phyloP scores from a whole-genome alignment of 2,888 invertebrate species.

The Drosophila pseudotalamancana region DNA sequence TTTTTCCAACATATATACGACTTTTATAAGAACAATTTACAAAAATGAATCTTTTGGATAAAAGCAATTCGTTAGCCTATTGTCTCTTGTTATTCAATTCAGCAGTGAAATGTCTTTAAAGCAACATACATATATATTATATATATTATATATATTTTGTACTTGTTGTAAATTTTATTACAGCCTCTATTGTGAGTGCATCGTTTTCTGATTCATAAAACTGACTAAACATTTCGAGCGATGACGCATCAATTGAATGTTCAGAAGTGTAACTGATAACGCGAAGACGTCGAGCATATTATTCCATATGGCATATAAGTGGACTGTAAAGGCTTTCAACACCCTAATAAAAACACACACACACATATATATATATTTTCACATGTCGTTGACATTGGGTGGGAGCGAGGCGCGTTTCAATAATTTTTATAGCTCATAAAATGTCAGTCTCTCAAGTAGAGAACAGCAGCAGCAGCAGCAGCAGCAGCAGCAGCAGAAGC shows the following conservation, averaged over 20 bases:
- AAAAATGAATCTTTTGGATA: too few relatives aligned
- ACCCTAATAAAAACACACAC: constrained; percentile 59
- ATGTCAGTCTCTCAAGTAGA: constrained; percentile 56
- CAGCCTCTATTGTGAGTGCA: constrained; percentile 3
- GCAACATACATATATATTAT: neutral
- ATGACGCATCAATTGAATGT: constrained; percentile 72
- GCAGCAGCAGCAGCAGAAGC: constrained; percentile 22
- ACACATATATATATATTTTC: constrained; percentile 40
- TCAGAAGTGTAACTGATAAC: constrained; percentile 61
- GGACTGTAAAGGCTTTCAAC: constrained; percentile 61
- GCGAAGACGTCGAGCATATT: constrained; percentile 39
- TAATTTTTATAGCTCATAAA: constrained; percentile 75
- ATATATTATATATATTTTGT: too few relatives aligned
- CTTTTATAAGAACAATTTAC: too few relatives aligned
- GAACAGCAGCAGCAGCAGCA: constrained; percentile 26
- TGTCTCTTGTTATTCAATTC: neutral
- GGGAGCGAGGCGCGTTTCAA: constrained; percentile 48
- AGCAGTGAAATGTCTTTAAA: neutral
- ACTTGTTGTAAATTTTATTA: constrained; percentile 16
- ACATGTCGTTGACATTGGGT: constrained; percentile 71
- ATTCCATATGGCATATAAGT: constrained; percentile 15
- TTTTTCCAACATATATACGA: too few relatives aligned
- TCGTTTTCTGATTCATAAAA: constrained; percentile 54
- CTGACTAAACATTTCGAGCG: constrained; percentile 61
- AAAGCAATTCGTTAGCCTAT: too few relatives aligned